Evolutionary conservation across 1,140 invertebrate species (phyloP), one percentile per base, ranked within the genome.

Genomic region (Venustaconcha ellipsiformis): DNA sequence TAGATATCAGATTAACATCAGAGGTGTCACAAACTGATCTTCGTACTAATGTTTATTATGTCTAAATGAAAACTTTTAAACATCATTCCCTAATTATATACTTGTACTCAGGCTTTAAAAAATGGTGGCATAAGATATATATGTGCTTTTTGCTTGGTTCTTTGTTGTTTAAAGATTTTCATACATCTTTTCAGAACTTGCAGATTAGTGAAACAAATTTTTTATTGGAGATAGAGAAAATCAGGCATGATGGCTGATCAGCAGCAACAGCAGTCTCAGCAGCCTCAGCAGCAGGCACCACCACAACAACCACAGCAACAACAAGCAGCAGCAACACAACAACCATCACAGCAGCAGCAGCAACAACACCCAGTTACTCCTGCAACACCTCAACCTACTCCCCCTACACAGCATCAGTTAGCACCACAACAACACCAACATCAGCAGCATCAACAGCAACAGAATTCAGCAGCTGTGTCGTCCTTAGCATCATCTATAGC

Each of bases 281-380:
- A 74, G 15, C 26, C 63, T 18, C 57, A 55, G 14, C 72, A 75
- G 55, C 78, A 70, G 17, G 71, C 69, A 65, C 72, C 66, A 37
- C 77, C 74, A 67, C 72, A 74, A 58, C 57, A 64, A 60, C 59
- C 20, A n/a, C 74, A 71, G 59, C 74, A 76, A 71, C 68, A 76
- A 71, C 69, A 71, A 58, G 57, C 66, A 60, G n/a, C 59, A 14
- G 56, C 67, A 37, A 62, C 20, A 57, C 59, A 48, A 30, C 57
- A 55, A 60, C 57, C 62, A 69, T 14, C 23, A 60, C 67, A 67
- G 57, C 74, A 62, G 13, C 63, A 59, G 37, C 62, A 58, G 48
- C 58, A 59, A 60, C 74, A 70, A 23, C 60, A 69, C 20, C 68
- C 30, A 23, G n/a, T 48, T 48, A 15, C 14, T 23, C 13, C 26